Conservation (phyloP, 1,140 invertebrate genomes). For the Chironomus striatipennis region DNA sequence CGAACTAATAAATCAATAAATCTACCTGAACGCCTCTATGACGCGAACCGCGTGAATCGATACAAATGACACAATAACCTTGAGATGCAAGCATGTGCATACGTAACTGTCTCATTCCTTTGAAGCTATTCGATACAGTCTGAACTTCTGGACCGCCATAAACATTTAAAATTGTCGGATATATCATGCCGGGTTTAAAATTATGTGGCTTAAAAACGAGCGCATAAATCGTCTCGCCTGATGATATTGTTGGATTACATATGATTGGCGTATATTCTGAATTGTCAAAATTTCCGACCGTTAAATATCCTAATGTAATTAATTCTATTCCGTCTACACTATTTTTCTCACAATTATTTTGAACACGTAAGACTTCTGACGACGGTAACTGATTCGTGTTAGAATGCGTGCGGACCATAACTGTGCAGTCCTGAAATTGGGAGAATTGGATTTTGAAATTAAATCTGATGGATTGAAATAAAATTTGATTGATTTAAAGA, state of each 20-base stretch:
- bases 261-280: conserved; percentile 61
- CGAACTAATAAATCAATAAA: conserved; percentile 36
- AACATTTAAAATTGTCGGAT: conserved; percentile 92
- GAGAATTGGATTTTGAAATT: conserved; percentile 10
- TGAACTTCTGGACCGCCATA: conserved; percentile 98
- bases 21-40: conserved; percentile 84
- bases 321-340: conserved; percentile 54
- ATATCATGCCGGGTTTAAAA: conserved; percentile 64
- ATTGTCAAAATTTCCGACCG: conserved; percentile 50
- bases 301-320: conserved; percentile 58
- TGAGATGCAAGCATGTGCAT: conserved; percentile 94
- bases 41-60: conserved; percentile 90
- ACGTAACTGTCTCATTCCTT: conserved; percentile 82
- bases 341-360: conserved; percentile 42
- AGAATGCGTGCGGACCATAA: conserved; percentile 83
- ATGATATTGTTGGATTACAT: conserved; percentile 59
- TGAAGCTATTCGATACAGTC: conserved; percentile 92
- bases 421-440: conserved; percentile 60
- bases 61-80: conserved; percentile 91
- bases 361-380: conserved; percentile 70
- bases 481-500: background rate
- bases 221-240: conserved; percentile 72
- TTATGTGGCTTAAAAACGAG: conserved; percentile 87
- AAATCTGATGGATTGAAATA: background rate
- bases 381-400: conserved; percentile 73